Evolutionary conservation across 2,888 invertebrate genomes (phyloP).

Genomic region (Vannuccia rotundouncinata): DNA sequence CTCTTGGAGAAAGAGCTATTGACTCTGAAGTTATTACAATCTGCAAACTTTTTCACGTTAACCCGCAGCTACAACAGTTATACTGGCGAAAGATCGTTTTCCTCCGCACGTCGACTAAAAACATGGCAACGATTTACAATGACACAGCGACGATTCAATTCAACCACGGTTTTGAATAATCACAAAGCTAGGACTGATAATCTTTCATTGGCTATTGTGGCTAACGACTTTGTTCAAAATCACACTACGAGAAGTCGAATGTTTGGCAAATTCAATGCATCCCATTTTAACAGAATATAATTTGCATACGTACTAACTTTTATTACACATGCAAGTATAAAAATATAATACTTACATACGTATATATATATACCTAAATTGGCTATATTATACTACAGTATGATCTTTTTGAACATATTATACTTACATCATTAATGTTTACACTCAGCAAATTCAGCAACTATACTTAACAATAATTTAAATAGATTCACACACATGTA

Average conservation of each 20-base stretch:
- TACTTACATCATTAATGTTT: background rate
- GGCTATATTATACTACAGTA: background rate
- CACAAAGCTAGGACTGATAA: constrained; percentile 15
- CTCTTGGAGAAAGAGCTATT: constrained; percentile 10
- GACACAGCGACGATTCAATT: constrained; percentile 11
- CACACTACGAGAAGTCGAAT: constrained; percentile 23
- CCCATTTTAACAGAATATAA: constrained; percentile 19
- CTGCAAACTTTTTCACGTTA: background rate
- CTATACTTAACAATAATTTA: background rate
- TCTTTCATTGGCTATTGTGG: constrained; percentile 19
- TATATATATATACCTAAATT: too few species aligned
- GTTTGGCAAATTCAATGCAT: constrained; percentile 24
- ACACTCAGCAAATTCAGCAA: constrained; percentile 1
- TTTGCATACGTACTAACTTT: constrained; percentile 11
- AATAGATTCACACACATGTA: constrained; percentile 11
- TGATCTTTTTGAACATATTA: background rate
- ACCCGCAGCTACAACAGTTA: too few species aligned
- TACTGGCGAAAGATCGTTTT: constrained; percentile 21
- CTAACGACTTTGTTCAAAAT: constrained; percentile 22
- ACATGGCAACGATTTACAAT: constrained; percentile 12
- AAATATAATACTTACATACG: constrained; percentile 8
- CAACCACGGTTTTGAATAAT: constrained; percentile 21
- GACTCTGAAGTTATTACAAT: constrained; percentile 23
- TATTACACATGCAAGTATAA: constrained; percentile 20
- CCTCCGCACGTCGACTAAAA: constrained; percentile 12